A percentile compares a stretch with the other conserved stretches of the same genome.
phyloP scores from a whole-genome alignment of 2,113 vertebrate species.

The Petaurus breviceps region DNA sequence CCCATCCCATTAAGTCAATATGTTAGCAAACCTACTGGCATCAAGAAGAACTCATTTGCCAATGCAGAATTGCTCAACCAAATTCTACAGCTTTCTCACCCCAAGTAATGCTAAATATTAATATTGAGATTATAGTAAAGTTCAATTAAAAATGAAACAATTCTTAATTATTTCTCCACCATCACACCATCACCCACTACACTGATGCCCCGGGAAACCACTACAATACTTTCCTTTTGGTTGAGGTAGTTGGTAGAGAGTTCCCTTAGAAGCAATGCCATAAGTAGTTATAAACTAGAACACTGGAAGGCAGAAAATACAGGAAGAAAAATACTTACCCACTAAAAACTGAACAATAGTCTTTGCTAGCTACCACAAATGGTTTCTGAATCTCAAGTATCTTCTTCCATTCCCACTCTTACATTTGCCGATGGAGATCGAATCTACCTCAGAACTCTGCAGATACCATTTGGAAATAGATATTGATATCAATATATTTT shows the following conservation, averaged over 20 bases:
- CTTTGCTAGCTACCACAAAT: conserved; percentile 25
- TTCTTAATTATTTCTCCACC: conserved; percentile 67
- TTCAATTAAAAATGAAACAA: background rate
- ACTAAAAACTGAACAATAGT: background rate
- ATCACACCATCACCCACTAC: background rate
- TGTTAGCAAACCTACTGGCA: conserved; percentile 4
- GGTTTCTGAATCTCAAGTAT: background rate
- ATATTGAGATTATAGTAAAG: conserved; percentile 9
- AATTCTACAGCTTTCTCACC: conserved; percentile 8
- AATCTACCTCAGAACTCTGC: background rate
- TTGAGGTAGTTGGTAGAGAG: background rate
- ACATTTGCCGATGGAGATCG: background rate
- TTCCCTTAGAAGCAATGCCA: background rate
- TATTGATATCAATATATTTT: conserved; percentile 3
- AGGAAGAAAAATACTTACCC: background rate
- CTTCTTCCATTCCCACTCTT: background rate
- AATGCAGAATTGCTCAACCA: conserved; percentile 24
- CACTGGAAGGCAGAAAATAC: background rate
- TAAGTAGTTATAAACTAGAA: background rate
- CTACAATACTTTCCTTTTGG: conserved; percentile 14
- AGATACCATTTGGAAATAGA: conserved; percentile 18
- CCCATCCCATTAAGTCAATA: background rate
- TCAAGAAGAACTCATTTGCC: background rate
- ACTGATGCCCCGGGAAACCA: conserved; percentile 42
- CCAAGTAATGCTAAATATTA: conserved; percentile 65